phyloP scores from a whole-genome alignment of 1,140 invertebrate genomes.

The Zaprionus capensis region DNA sequence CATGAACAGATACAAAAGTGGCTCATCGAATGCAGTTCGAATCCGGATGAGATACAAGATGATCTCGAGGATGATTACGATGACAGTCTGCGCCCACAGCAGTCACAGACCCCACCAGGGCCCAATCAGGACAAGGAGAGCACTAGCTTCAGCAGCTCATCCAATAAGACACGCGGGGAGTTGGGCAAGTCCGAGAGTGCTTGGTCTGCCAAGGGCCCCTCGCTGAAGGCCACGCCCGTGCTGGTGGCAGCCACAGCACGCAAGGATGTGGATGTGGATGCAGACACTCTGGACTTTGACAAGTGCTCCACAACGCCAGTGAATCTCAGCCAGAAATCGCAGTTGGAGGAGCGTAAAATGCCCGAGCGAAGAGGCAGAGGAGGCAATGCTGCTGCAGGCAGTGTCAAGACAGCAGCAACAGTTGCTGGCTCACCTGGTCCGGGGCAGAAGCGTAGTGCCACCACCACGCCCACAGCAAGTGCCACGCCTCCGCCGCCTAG shows the following conservation, averaged over 20 bases:
- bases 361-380: constrained; percentile 62
- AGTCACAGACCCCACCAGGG: constrained; percentile 66
- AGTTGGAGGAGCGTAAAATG: constrained; percentile 49
- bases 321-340: constrained; percentile 69
- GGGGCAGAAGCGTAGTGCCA: constrained; percentile 34
- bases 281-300: constrained; percentile 56
- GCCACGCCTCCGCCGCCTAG: constrained; percentile 42
- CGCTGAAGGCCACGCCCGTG: constrained; percentile 78
- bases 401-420: constrained; percentile 23
- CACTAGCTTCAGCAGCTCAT: constrained; percentile 76
- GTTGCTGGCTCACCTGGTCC: constrained; percentile 9
- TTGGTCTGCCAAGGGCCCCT: constrained; percentile 81
- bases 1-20: constrained; percentile 90
- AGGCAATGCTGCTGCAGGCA: constrained; percentile 20
- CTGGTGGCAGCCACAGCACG: constrained; percentile 44
- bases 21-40: constrained; percentile 87
- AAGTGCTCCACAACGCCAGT: constrained; percentile 63
- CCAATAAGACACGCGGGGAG: constrained; percentile 75
- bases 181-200: constrained; percentile 79
- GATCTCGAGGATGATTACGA: constrained; percentile 85
- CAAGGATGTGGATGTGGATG: constrained; percentile 28
- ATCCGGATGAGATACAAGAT: constrained; percentile 86
- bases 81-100: constrained; percentile 73
- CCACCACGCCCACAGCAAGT: constrained; percentile 50
- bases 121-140: constrained; percentile 73